Conservation (phyloP, 2,888 invertebrate genomes). For the Phyllotreta striolata region DNA sequence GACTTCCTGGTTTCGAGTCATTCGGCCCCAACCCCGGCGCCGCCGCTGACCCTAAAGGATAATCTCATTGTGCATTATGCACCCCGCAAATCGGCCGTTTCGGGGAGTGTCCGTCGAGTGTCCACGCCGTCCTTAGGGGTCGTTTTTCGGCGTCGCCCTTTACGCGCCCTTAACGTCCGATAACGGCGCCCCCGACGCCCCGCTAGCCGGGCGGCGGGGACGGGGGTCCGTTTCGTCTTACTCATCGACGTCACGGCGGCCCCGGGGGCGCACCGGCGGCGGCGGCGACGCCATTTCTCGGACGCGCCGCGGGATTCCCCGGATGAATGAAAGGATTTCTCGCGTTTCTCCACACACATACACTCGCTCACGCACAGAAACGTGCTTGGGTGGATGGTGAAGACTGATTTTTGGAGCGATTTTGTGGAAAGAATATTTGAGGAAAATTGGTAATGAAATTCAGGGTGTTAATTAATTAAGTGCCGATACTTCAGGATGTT, state of each 20-base stretch:
- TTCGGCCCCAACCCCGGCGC: background rate
- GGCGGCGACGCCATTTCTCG: slow-evolving; percentile 20
- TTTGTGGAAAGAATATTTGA: too few relatives aligned
- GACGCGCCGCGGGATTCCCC: slow-evolving; percentile 1
- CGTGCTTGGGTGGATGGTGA: too few relatives aligned
- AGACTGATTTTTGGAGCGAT: too few relatives aligned
- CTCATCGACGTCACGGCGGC: slow-evolving; percentile 37
- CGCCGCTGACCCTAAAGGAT: slow-evolving; percentile 30
- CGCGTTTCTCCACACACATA: background rate
- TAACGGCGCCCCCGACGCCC: slow-evolving; percentile 36
- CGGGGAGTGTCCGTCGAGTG: slow-evolving; percentile 54
- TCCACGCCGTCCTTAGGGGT: slow-evolving; percentile 51
- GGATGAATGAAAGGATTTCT: slow-evolving; percentile 1
- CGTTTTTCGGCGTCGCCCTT: slow-evolving; percentile 38
- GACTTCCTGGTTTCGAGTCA: background rate
- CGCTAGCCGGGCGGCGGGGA: slow-evolving; percentile 33
- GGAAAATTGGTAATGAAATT: too few relatives aligned
- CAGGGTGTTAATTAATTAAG: too few relatives aligned
- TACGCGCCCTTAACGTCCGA: slow-evolving; percentile 32
- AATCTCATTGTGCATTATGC: slow-evolving; percentile 48
- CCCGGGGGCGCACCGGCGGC: slow-evolving; percentile 16
- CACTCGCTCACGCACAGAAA: too few relatives aligned
- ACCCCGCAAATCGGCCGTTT: slow-evolving; percentile 45
- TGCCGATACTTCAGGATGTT: too few relatives aligned
- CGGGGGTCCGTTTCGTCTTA: slow-evolving; percentile 33